A percentile compares a stretch with the other conserved stretches of the same genome.
Conservation (phyloP, 2,888 invertebrate species). For the Halictus quadricinctus region DNA sequence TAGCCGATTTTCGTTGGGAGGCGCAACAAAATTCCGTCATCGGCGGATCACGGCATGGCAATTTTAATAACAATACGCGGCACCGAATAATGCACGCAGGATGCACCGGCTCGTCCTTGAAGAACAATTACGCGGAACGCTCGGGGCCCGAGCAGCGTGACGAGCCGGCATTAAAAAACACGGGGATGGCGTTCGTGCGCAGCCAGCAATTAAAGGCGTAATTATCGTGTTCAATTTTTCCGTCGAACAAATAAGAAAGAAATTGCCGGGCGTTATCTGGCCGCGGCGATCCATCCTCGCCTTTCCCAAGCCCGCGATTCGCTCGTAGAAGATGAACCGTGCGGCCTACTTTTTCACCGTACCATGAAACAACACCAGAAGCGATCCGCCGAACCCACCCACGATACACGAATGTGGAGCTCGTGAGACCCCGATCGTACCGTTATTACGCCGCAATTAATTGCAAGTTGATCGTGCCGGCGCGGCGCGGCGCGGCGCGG, state of each 20-base stretch:
- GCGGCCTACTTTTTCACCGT: conserved; percentile 73
- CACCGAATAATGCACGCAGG: neutral
- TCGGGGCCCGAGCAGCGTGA: neutral
- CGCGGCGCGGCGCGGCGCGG: neutral
- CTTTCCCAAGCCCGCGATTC: conserved; percentile 63
- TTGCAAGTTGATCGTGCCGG: conserved; percentile 33
- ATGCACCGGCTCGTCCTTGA: conserved; percentile 18
- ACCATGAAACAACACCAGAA: conserved; percentile 54
- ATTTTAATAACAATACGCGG: neutral
- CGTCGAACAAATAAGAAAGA: conserved; percentile 35
- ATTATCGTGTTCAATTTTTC: conserved; percentile 51
- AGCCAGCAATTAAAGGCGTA: conserved; percentile 39
- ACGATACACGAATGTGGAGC: conserved; percentile 37
- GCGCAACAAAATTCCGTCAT: neutral
- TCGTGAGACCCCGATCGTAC: conserved; percentile 47
- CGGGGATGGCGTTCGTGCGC: conserved; percentile 13
- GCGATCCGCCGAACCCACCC: conserved; percentile 40
- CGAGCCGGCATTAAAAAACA: conserved; percentile 6
- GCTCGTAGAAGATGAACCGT: conserved; percentile 60
- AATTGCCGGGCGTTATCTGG: conserved; percentile 44
- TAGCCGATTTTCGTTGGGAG: neutral
- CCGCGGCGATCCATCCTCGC: conserved; percentile 43
- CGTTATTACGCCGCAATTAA: conserved; percentile 51
- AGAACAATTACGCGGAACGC: conserved; percentile 16
- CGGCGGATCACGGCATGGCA: neutral